Base-by-base conservation (phyloP, 2,113 vertebrate species). In the Sterrhoptilus dennistouni region DNA sequence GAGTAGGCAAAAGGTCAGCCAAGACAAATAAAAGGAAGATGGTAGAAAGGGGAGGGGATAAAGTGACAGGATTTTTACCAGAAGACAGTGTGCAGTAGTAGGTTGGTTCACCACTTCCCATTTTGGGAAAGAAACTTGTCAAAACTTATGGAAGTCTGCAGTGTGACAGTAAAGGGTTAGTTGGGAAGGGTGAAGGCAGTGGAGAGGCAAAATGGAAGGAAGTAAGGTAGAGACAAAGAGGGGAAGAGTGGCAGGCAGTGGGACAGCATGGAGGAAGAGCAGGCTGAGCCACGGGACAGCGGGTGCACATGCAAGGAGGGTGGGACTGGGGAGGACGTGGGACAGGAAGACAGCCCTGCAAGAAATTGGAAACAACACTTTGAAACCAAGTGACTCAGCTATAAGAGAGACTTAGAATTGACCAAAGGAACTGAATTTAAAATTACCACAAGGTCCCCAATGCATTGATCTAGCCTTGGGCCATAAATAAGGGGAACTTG, bases 221-320 rank as follows among this genome's bases (percentile, higher is more conserved):
- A 97, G 80, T 75, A 92, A 95, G 85, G 85, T 89, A 70, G 83
- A 92, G 92, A 96, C 95, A 95, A 96, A 96, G 72, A 1, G 83
- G 92, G 95, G 88, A 93, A 95, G 85, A 90, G 60, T 78, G 68
- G 52, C 35, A 35, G 87, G 83, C 60, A 92, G 65, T 25, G 65
- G 77, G 92, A 88, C 79, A 66, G 71, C 72, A 40, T 77, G 80
- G 82, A 96, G 95, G 93, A 95, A 87, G 90, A 96, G 76, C 81
- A 52, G 91, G 83, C 83, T 92, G 89, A 71, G 87, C 74, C 36
- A 42, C 15, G 7, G 83, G 93, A 80, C 71, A 65, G 61, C 2
- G 47, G 44, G 90, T 45, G 53, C 72, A 35, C 36, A 10, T 56
- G 86, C 15, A 35, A 44, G 36, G 44, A 61, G 88, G 83, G 83